Evolutionary conservation across 1,140 invertebrate genomes (phyloP).

Genomic region (Ceratoteleas bidentatus): DNA sequence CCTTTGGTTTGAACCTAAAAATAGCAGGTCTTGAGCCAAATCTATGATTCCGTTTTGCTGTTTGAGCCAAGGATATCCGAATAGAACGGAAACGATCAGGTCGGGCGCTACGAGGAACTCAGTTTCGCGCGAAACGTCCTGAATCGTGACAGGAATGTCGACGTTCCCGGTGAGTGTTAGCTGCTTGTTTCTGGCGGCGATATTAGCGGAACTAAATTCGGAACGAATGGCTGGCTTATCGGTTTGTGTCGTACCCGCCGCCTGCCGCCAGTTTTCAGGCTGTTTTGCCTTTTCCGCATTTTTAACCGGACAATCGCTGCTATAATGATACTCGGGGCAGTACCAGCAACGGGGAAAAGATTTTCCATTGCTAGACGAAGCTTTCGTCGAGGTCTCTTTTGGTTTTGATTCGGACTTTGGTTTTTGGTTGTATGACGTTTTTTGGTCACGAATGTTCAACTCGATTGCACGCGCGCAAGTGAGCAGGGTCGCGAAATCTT

Average conservation of each 20-base stretch:
- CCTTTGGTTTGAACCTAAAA: background rate
- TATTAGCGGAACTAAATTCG: background rate
- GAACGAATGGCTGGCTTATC: background rate
- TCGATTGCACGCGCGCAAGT: background rate
- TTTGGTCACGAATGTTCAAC: background rate
- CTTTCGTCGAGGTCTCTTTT: background rate
- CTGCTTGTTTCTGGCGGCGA: background rate
- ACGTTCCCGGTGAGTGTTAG: background rate
- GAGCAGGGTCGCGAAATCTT: slow-evolving; percentile 9
- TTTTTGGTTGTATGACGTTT: background rate
- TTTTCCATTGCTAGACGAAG: background rate
- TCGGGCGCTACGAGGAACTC: slow-evolving; percentile 1
- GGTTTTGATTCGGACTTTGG: background rate
- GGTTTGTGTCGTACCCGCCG: background rate
- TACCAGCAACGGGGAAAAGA: slow-evolving; percentile 42
- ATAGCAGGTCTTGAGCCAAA: background rate
- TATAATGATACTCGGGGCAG: slow-evolving; percentile 60
- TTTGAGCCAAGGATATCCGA: slow-evolving; percentile 13
- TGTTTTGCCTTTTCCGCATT: background rate
- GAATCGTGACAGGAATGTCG: background rate
- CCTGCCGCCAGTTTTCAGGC: slow-evolving; percentile 17
- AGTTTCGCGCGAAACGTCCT: background rate
- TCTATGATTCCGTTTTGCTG: slow-evolving; percentile 19
- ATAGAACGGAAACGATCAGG: background rate
- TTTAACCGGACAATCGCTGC: slow-evolving; percentile 55